Percentiles rank a stretch among this genome's conserved stretches.
These are phyloP conservation scores for Phaethon lepturus DNA, from an alignment of 2,113 vertebrate species.

Conservation along the genomic window DNA sequence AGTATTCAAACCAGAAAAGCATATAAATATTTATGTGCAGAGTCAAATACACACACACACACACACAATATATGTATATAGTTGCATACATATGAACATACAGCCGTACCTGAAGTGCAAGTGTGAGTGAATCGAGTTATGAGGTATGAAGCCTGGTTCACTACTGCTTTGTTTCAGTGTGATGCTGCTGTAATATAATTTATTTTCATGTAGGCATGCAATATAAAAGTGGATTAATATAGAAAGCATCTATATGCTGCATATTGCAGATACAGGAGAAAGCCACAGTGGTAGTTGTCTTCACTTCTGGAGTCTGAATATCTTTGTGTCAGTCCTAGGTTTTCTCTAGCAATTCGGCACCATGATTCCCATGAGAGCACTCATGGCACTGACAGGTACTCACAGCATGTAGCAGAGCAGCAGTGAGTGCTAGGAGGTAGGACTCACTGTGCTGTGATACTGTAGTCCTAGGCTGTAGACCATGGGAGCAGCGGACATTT, in stretches of 20 bases:
- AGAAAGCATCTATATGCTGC: not conserved
- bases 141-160: not conserved
- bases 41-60: not conserved
- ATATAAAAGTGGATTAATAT: not conserved
- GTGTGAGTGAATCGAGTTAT: not conserved
- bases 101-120: not conserved
- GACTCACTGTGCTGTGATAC: not conserved
- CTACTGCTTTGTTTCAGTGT: not conserved
- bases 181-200: not conserved
- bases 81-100: not conserved
- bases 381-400: not conserved
- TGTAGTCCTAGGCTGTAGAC: not conserved
- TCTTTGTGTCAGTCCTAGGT: not conserved
- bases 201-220: not conserved
- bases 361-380: not conserved
- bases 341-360: not conserved
- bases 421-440: not conserved
- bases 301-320: not conserved
- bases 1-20: not conserved
- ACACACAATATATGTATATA: accelerated
- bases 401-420: not conserved
- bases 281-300: not conserved
- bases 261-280: not conserved
- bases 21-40: not conserved
- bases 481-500: not conserved